Percentiles rank a stretch among this genome's conserved stretches.
Evolutionary conservation across 2,888 invertebrate genomes (phyloP).

Genomic region (Laothoe populi): DNA sequence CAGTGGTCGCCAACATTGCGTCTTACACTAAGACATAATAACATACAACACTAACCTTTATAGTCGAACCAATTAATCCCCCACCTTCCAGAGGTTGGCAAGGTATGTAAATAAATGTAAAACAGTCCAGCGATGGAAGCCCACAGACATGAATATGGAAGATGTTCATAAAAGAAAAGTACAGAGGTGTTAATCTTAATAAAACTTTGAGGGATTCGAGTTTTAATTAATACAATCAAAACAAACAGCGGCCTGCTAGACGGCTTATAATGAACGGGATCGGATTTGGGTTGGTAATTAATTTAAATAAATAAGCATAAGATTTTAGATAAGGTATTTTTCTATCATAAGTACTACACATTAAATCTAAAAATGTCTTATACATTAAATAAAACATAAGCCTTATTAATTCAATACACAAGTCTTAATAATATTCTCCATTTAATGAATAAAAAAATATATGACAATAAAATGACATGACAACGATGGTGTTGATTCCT

Average conservation of each 20-base stretch:
- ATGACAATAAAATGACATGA: no score
- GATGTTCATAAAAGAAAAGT: conserved; percentile 70
- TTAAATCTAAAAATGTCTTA: no score
- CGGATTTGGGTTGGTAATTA: conserved; percentile 40
- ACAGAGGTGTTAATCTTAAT: conserved; percentile 80
- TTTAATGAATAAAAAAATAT: no score
- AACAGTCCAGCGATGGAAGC: conserved; percentile 28
- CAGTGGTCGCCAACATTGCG: background rate
- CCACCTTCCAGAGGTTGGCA: conserved; percentile 8
- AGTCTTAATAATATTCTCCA: no score
- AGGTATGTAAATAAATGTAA: conserved; percentile 27
- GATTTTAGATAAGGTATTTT: no score
- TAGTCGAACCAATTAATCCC: conserved; percentile 10
- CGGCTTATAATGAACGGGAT: conserved; percentile 66
- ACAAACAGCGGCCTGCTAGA: conserved; percentile 71
- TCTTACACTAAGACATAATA: background rate
- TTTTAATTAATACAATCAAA: conserved; percentile 85
- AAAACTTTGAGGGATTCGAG: conserved; percentile 73
- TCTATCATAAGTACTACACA: no score
- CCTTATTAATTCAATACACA: no score
- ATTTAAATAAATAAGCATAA: background rate
- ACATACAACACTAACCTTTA: conserved; percentile 8
- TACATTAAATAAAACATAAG: no score
- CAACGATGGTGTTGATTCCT: no score
- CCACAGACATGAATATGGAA: conserved; percentile 76